Base-by-base conservation (phyloP, 2,797 vertebrate species). In the Cossypha dichroa region DNA sequence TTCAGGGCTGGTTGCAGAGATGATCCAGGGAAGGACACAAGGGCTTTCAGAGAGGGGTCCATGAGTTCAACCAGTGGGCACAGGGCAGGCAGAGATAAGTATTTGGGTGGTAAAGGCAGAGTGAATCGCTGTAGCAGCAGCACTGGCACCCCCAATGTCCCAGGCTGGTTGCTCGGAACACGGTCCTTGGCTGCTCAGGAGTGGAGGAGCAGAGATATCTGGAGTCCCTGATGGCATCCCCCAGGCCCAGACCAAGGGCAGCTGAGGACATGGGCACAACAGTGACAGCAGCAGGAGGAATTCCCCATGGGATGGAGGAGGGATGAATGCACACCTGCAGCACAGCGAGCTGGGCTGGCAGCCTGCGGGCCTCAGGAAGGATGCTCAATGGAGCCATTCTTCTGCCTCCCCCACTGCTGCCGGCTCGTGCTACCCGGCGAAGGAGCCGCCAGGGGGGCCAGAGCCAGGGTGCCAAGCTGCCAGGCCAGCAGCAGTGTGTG, bases 371-470 rank as follows among this genome's bases (percentile, higher is more conserved):
- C 23, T 36, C 16, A 0, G 38, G 40, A 73, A 46, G 64, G 56
- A 59, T 36, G 75, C 81, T 98, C 97, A 98, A 97, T 96, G 73
- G 85, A 87, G 28, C 86, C 94, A 97, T 98, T 98, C 96, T 97
- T 97, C 95, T 74, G 31, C 80, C 77, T 79, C 21, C 69, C 40
- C 43, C 2, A 0, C 20, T 0, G 0, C 66, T 21, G 2, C 46
- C 0, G 0, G n/a, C 81, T 84, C 12, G 52, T 88, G 72, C 69
- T 16, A 13, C 85, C 76, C 7, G 3, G 81, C 0, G 48, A 93
- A 90, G 90, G 88, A 90, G 69, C 78, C 3, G 0, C 85, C 2
- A 6, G 0, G 4, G 33, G 41, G 70, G 69, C 75, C 52, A 86
- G 77, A 90, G 54, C 43, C 1, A 0, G 38, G 18, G 11, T 9